Evolutionary conservation across 1,140 invertebrate genomes (phyloP).

Genomic region (Drosophila ohnishii): DNA sequence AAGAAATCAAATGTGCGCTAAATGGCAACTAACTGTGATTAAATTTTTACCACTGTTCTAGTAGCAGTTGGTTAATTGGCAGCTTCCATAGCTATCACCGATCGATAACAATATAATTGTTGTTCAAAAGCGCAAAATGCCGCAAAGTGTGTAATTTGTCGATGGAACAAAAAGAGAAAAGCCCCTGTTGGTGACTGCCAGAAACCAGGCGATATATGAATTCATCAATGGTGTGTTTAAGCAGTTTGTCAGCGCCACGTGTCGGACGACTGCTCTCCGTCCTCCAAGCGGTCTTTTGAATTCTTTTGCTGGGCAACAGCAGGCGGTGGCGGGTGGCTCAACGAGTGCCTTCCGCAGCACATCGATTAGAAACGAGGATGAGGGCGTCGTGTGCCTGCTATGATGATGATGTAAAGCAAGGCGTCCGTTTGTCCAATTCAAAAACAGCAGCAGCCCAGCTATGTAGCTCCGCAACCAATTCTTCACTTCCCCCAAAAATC

Average conservation of each 20-base stretch:
- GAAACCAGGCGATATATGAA: conserved; percentile 56
- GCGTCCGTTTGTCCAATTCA: conserved; percentile 37
- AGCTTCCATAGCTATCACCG: conserved; percentile 65
- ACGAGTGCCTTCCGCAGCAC: conserved; percentile 12
- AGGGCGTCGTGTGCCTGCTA: conserved; percentile 46
- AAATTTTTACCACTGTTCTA: conserved; percentile 16
- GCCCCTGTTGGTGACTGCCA: conserved; percentile 19
- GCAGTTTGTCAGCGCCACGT: conserved; percentile 80
- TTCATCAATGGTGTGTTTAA: conserved; percentile 79
- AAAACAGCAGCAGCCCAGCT: conserved; percentile 43
- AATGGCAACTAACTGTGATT: too few species aligned
- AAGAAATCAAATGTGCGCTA: too few species aligned
- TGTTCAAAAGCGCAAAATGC: conserved; percentile 76
- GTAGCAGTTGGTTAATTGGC: conserved; percentile 72
- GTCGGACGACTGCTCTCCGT: conserved; percentile 51
- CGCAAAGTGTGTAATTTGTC: conserved; percentile 79
- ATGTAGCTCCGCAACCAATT: conserved; percentile 13
- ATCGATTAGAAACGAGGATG: conserved; percentile 22
- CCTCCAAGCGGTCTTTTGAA: conserved; percentile 49
- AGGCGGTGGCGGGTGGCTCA: conserved; percentile 51
- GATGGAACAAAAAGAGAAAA: conserved; percentile 25
- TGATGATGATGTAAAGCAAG: conserved; percentile 59
- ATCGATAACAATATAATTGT: conserved; percentile 79
- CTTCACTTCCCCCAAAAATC: conserved; percentile 42
- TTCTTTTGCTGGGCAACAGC: conserved; percentile 68